Base-by-base conservation (phyloP, 2,888 invertebrate genomes). In the Microctonus hyperodae region DNA sequence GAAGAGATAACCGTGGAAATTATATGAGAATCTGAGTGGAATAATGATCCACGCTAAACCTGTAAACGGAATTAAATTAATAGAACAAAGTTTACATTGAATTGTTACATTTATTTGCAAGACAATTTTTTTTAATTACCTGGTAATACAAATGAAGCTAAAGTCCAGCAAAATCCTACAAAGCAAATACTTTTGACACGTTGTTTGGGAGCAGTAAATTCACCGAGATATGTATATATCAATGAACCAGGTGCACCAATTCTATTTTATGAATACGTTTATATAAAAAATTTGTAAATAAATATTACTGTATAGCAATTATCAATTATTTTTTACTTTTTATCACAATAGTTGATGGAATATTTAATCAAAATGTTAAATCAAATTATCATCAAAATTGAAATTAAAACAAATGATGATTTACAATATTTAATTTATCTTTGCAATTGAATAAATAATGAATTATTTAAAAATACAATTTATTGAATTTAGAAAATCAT, bases 31-130 rank as follows among this genome's bases (percentile, higher is more conserved):
- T 11, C 77, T 73, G 57, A 81, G 48, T 0, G 93, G 93, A 0
- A 93, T 87, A 10, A 93, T 87, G 0, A 88, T 78, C 88, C 91
- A 91, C 6, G 91, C 90, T 67, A 91, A 79, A 59, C 88, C 92
- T 89, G n/a, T n/a, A 81, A n/a, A 84, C 63, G 66, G 61, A 31
- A 55, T 13, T 55, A 51, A 11, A 10, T 25, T 28, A 23, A 40
- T n/a, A 13, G 4, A 16, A 51, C 22, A 20, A 10, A 59, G 4
- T 6, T 16, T 25, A 55, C 48, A 16, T 53, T 35, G 22, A 5
- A 28, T 48, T 33, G 0, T 25, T 48, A 22, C 63, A 50, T 57
- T 37, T 11, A 31, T 57, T 33, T 16, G 16, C 5, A n/a, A 23
- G 25, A 59, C 5, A 25, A 0, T 58, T n/a, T 50, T 33, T 50